Conservation (phyloP, 53 echinoderm and acorn worm genomes). For the Paracentrotus lividus region DNA sequence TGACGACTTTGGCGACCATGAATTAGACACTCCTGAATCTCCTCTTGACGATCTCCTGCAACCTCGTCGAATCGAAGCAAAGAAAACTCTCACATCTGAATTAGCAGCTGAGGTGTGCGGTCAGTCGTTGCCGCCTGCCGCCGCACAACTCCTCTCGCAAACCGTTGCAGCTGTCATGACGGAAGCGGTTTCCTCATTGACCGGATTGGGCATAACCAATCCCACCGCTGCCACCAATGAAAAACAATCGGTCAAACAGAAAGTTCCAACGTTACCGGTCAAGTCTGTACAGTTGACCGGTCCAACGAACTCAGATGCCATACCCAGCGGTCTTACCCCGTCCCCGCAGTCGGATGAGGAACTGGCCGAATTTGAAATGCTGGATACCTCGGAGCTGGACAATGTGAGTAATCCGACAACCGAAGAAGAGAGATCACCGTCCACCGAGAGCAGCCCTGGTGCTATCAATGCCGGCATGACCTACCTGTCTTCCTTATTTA, state of each 20-base stretch:
- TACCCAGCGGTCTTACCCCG: conserved; percentile 64
- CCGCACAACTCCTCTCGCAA: conserved; percentile 84
- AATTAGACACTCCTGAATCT: conserved; percentile 65
- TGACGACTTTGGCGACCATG: conserved; percentile 61
- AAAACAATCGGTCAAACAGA: conserved; percentile 39
- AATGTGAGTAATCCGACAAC: conserved; percentile 65
- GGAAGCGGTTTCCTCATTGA: conserved; percentile 70
- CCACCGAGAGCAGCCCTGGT: conserved; percentile 21
- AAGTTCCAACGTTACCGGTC: conserved; percentile 44
- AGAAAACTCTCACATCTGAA: neutral
- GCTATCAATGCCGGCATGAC: conserved; percentile 47
- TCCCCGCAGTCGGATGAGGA: conserved; percentile 79
- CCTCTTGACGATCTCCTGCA: conserved; percentile 45
- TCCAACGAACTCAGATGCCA: neutral
- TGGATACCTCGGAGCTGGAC: conserved; percentile 87
- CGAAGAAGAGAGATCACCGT: conserved; percentile 50
- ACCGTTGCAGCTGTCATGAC: conserved; percentile 89
- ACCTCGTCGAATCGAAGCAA: neutral
- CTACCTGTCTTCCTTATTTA: conserved; percentile 68
- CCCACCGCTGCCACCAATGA: conserved; percentile 18
- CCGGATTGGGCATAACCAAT: conserved; percentile 37
- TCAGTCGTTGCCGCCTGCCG: conserved; percentile 75
- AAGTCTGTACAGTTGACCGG: conserved; percentile 10
- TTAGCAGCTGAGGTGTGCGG: neutral
- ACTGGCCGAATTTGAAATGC: conserved; percentile 90